Conservation (phyloP, 2,888 invertebrate genomes). For the Macropis europaea region DNA sequence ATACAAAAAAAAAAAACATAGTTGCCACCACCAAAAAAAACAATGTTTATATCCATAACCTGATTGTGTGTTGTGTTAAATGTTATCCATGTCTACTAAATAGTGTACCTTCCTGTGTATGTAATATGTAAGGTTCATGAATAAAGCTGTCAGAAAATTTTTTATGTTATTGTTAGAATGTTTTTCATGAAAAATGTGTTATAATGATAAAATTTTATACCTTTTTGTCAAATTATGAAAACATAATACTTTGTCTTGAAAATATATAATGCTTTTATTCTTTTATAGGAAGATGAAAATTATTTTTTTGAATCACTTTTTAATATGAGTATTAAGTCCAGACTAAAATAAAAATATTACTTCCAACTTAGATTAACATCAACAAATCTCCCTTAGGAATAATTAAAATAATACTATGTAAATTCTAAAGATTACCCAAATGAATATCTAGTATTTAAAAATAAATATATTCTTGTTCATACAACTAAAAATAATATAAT, state of each 20-base stretch:
- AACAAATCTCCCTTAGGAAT: neutral
- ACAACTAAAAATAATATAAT: neutral
- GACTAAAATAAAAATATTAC: neutral
- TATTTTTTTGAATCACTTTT: neutral
- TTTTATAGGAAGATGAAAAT: constrained; percentile 4
- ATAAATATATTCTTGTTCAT: neutral
- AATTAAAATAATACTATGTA: neutral
- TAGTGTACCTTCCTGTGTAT: constrained; percentile 21
- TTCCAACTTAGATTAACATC: neutral
- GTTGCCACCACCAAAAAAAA: constrained; percentile 58
- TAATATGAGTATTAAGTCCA: neutral
- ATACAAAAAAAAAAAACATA: constrained; percentile 31
- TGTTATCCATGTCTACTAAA: constrained; percentile 30
- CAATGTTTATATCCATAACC: constrained; percentile 46
- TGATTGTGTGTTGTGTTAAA: constrained; percentile 25
- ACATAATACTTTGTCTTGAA: constrained; percentile 3
- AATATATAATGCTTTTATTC: neutral
- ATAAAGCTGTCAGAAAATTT: constrained; percentile 3
- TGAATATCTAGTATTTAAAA: neutral
- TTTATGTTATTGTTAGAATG: constrained; percentile 1
- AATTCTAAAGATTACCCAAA: neutral
- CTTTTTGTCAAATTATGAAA: neutral
- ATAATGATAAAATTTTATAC: neutral
- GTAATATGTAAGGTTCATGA: constrained; percentile 26
- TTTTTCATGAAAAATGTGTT: neutral